Percentiles rank a stretch among this genome's conserved stretches.
These are phyloP conservation scores for Muricea muricata DNA, from an alignment of 92 coral and sea anemone species.

Conservation along the genomic window DNA sequence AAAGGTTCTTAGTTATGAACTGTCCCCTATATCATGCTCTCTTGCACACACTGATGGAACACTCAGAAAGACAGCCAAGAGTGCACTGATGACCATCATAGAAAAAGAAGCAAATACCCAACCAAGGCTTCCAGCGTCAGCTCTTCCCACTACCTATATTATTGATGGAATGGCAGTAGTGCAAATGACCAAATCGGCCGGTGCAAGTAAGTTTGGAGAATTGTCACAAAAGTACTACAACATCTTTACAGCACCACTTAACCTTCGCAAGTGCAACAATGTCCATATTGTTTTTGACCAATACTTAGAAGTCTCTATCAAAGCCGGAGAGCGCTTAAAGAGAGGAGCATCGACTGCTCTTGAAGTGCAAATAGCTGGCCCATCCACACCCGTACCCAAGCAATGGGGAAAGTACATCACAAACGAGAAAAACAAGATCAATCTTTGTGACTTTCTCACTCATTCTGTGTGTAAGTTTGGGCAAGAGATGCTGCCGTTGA, in stretches of 20 bases:
- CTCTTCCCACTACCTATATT: conserved; percentile 41
- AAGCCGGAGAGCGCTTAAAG: conserved; percentile 45
- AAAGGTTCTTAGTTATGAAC: conserved; percentile 44
- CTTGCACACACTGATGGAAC: conserved; percentile 47
- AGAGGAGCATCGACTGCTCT: conserved; percentile 33
- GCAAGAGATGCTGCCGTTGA: conserved; percentile 18
- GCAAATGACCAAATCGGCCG: conserved; percentile 52
- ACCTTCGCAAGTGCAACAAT: conserved; percentile 25
- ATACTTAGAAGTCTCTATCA: conserved; percentile 54
- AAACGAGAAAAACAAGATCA: conserved; percentile 46
- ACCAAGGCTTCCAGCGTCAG: conserved; percentile 29
- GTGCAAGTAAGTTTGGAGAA: conserved; percentile 46
- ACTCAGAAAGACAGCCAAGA: conserved; percentile 57
- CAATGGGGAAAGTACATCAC: conserved; percentile 56
- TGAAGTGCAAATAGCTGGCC: conserved; percentile 48
- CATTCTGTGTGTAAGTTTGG: conserved; percentile 29
- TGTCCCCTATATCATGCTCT: conserved; percentile 27
- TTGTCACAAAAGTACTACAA: conserved; percentile 58
- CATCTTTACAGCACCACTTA: conserved; percentile 25
- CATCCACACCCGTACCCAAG: conserved; percentile 58
- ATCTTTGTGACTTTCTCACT: conserved; percentile 33
- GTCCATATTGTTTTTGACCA: conserved; percentile 63
- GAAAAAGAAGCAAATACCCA: conserved; percentile 17
- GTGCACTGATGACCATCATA: conserved; percentile 40
- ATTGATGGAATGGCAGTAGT: conserved; percentile 56